phyloP scores from a whole-genome alignment of 2,113 vertebrate genomes.

The Macrotis lagotis region DNA sequence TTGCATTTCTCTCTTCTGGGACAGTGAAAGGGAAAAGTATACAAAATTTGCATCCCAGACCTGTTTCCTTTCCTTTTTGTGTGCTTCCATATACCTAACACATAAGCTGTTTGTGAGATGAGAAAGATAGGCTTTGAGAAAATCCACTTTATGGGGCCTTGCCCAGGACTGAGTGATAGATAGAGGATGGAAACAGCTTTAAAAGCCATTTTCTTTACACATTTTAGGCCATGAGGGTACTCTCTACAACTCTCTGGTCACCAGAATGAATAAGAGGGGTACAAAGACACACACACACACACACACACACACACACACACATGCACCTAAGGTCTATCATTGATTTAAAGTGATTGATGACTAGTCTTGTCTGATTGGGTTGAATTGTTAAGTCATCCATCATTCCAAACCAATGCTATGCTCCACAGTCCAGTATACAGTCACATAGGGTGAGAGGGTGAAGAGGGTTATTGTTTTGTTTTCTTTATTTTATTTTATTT shows the following conservation, averaged over 20 bases:
- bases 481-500: not conserved
- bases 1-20: not conserved
- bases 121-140: slow-evolving; percentile 62
- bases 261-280: slow-evolving; percentile 76
- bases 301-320: not conserved
- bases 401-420: slow-evolving; percentile 69
- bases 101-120: slow-evolving; percentile 35
- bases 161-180: slow-evolving; percentile 77
- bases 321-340: slow-evolving; percentile 77
- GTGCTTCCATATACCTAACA: slow-evolving; percentile 26
- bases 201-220: slow-evolving; percentile 80
- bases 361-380: slow-evolving; percentile 72
- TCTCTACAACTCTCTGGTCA: slow-evolving; percentile 75
- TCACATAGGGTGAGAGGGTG: slow-evolving; percentile 49
- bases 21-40: not conserved
- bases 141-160: slow-evolving; percentile 73
- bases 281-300: not conserved
- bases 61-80: not conserved
- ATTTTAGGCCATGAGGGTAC: slow-evolving; percentile 72
- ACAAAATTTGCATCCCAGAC: not conserved
- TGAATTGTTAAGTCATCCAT: slow-evolving; percentile 73
- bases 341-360: slow-evolving; percentile 80
- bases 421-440: slow-evolving; percentile 64
- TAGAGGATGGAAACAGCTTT: slow-evolving; percentile 77
- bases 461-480: slow-evolving; percentile 42